Evolutionary conservation across 2,797 vertebrate species (phyloP).

Genomic region (Nasua narica): DNA sequence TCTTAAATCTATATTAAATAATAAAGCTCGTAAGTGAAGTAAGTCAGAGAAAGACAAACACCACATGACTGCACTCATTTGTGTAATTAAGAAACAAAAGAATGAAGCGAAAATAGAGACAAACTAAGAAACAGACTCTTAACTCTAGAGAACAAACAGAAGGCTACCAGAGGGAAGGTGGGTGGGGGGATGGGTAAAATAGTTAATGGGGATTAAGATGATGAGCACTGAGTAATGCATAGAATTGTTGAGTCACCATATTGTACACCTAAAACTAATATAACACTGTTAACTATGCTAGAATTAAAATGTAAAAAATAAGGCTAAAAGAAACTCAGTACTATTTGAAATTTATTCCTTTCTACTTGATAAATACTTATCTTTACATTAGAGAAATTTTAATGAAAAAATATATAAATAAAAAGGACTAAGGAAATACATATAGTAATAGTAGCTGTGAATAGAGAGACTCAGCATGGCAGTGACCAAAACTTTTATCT

Average conservation of each 20-base stretch:
- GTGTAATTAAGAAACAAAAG: neutral
- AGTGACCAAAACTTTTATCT: neutral
- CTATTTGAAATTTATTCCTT: constrained; percentile 16
- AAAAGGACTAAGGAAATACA: constrained; percentile 3
- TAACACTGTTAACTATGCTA: neutral
- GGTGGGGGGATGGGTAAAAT: neutral
- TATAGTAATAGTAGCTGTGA: neutral
- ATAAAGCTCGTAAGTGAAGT: neutral
- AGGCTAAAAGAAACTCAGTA: neutral
- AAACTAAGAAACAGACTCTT: neutral
- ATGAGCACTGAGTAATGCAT: neutral
- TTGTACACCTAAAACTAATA: neutral
- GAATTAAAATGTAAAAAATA: neutral
- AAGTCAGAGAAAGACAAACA: neutral
- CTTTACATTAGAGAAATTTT: neutral
- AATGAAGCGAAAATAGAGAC: neutral
- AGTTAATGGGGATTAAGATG: neutral
- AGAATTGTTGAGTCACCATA: neutral
- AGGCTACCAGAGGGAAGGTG: neutral
- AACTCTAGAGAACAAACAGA: neutral
- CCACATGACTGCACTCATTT: neutral
- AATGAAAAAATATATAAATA: neutral
- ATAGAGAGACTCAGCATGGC: neutral
- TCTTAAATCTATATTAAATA: neutral
- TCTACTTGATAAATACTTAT: neutral